These are phyloP conservation scores for Agonopterix alstromeriana DNA, from an alignment of 2,888 invertebrate species.

Conservation along the genomic window DNA sequence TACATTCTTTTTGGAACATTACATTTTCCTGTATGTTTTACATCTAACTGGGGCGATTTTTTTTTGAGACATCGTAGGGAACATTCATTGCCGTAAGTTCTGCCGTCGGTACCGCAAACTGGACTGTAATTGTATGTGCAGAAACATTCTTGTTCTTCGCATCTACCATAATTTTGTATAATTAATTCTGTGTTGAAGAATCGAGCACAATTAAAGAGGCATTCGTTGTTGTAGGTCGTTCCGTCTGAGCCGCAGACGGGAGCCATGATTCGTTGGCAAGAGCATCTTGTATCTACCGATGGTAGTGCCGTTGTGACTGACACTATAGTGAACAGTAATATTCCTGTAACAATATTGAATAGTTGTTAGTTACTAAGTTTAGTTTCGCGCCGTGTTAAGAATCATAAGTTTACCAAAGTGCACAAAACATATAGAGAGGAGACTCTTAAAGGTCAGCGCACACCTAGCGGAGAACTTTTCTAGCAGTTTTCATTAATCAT, in stretches of 20 bases:
- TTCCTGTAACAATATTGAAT: conserved; percentile 20
- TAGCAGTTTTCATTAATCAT: too few species aligned
- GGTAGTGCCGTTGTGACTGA: conserved; percentile 23
- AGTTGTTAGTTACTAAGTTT: background rate
- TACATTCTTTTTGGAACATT: conserved; percentile 10
- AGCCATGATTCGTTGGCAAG: background rate
- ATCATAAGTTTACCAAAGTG: too few species aligned
- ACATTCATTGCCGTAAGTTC: conserved; percentile 31
- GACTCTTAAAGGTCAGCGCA: too few species aligned
- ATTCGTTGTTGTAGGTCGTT: conserved; percentile 12
- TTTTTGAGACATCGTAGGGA: conserved; percentile 69
- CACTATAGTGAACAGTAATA: conserved; percentile 24
- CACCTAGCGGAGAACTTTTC: too few species aligned
- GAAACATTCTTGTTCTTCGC: conserved; percentile 11
- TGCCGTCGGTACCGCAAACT: conserved; percentile 24
- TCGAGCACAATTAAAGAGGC: conserved; percentile 9
- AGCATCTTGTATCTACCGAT: conserved; percentile 6
- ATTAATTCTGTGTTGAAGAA: background rate
- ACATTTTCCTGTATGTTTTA: too few species aligned
- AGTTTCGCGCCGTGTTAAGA: too few species aligned
- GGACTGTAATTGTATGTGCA: conserved; percentile 16
- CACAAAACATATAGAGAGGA: too few species aligned
- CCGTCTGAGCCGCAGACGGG: conserved; percentile 15
- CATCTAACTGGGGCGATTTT: background rate
- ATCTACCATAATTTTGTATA: background rate